phyloP scores from a whole-genome alignment of 2,888 invertebrate species.

The Pomacea canaliculata region DNA sequence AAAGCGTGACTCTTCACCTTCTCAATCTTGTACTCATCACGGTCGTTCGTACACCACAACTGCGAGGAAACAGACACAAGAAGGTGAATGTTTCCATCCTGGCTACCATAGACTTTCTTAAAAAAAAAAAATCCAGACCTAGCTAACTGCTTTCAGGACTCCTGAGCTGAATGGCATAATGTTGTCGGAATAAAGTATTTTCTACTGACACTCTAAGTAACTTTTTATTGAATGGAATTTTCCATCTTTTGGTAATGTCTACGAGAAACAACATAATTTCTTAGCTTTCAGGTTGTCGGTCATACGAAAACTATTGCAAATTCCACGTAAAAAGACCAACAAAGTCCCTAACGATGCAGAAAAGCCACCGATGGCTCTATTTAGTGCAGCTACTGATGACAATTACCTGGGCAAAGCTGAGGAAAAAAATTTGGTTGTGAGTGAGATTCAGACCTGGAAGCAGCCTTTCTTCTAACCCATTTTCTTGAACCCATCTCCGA shows the following conservation, averaged over 20 bases:
- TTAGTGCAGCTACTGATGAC: no score
- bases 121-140: not conserved
- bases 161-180: no score
- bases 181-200: no score
- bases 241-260: no score
- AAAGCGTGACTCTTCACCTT: conserved; percentile 16
- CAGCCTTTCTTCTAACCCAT: conserved; percentile 75
- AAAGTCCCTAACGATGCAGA: no score
- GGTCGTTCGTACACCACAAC: conserved; percentile 31
- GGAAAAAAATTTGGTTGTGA: conserved; percentile 70
- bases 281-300: no score
- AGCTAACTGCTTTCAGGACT: not conserved
- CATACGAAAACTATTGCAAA: no score
- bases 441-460: conserved; percentile 72
- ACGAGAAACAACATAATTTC: no score
- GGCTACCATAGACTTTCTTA: not conserved
- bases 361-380: no score
- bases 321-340: no score
- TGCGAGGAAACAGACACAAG: conserved; percentile 1
- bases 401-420: conserved; percentile 74
- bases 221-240: no score
- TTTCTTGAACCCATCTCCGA: conserved; percentile 65
- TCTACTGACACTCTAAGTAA: no score
- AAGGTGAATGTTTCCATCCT: not conserved
- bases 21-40: conserved; percentile 27